Conservation (phyloP, 2,797 vertebrate genomes). For the Pristis pectinata region DNA sequence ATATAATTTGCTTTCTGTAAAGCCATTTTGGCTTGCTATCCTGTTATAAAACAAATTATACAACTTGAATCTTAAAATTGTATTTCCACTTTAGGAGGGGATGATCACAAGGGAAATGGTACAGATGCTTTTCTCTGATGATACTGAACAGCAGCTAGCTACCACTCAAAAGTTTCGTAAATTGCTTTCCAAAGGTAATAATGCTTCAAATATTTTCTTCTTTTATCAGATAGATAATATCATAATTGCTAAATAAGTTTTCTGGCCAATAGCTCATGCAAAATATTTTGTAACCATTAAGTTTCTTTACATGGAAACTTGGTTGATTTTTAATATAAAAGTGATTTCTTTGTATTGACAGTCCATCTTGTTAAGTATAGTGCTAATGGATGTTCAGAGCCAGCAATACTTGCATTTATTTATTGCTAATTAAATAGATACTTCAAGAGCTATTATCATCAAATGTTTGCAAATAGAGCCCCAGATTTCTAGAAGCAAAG, state of each 20-base stretch:
- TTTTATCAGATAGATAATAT: background rate
- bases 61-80: constrained; percentile 8
- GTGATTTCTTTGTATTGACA: background rate
- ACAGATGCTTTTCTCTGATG: constrained; percentile 94
- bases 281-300: background rate
- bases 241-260: background rate
- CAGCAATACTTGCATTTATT: background rate
- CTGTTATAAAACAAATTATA: background rate
- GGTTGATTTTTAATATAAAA: background rate
- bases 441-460: background rate
- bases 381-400: background rate
- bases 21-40: background rate
- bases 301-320: background rate
- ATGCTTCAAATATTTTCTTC: background rate
- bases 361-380: background rate
- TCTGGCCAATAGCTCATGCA: background rate
- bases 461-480: background rate
- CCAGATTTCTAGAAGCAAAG: background rate
- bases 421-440: background rate
- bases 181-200: constrained; percentile 90
- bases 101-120: constrained; percentile 96
- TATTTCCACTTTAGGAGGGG: constrained; percentile 68
- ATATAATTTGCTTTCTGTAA: background rate
- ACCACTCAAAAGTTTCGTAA: constrained; percentile 97
- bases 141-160: constrained; percentile 83